Evolutionary conservation across 2,888 invertebrate species (phyloP).

Genomic region (Acanthococcus lagerstroemiae): DNA sequence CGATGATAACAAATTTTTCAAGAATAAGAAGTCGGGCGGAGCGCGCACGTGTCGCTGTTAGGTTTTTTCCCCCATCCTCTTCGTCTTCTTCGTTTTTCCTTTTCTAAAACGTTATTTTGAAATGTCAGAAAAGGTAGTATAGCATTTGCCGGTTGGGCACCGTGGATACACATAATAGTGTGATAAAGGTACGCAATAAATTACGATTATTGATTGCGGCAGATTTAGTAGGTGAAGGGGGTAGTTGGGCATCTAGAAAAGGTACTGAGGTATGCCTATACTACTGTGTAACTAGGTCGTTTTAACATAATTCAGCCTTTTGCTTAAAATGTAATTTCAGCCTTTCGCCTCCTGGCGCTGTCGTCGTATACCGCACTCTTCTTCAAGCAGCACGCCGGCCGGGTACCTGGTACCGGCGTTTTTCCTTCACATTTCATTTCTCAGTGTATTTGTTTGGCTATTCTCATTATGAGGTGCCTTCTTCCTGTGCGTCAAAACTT

Average conservation of each 20-base stretch:
- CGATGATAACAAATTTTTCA: too few relatives aligned
- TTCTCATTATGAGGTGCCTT: too few relatives aligned
- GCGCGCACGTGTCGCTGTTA: neutral
- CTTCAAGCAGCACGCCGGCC: too few relatives aligned
- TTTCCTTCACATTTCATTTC: too few relatives aligned
- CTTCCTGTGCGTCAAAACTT: too few relatives aligned
- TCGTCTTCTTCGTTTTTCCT: neutral
- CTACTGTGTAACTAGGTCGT: slow-evolving; percentile 25
- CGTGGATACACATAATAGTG: neutral
- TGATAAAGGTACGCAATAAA: neutral
- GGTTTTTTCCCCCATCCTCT: neutral
- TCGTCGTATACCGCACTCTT: too few relatives aligned
- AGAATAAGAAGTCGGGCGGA: neutral
- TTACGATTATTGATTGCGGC: neutral
- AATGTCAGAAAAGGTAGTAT: neutral
- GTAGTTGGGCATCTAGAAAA: too few relatives aligned
- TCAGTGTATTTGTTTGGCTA: too few relatives aligned
- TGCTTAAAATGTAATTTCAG: slow-evolving; percentile 23
- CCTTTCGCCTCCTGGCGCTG: too few relatives aligned
- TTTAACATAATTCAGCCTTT: slow-evolving; percentile 25
- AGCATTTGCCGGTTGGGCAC: neutral
- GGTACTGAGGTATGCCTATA: slow-evolving; percentile 1
- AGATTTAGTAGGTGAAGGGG: neutral
- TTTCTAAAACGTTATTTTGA: neutral
- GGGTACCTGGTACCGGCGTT: too few relatives aligned